These are phyloP conservation scores for Ibidorhyncha struthersii DNA, from an alignment of 2,113 vertebrate genomes.

Conservation along the genomic window DNA sequence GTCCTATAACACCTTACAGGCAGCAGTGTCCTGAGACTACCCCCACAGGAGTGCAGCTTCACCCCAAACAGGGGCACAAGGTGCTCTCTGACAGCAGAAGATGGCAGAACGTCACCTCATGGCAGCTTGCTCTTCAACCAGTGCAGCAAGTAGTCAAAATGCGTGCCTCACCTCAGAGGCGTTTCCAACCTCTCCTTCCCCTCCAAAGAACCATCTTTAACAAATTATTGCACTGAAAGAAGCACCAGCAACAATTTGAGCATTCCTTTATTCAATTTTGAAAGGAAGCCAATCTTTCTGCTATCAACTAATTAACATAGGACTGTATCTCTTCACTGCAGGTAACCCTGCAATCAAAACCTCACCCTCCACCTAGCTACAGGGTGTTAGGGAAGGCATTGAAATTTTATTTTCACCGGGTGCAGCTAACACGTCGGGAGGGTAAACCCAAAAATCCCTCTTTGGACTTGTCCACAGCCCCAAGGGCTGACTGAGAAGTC, in stretches of 20 bases:
- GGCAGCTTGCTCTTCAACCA: neutral
- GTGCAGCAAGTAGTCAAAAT: neutral
- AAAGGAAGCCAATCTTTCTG: neutral
- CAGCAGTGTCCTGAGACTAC: neutral
- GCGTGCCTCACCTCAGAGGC: neutral
- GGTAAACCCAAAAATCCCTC: neutral
- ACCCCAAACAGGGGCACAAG: neutral
- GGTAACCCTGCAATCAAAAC: neutral
- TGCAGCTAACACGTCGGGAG: neutral
- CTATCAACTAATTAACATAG: neutral
- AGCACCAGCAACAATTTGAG: neutral
- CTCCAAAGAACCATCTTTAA: neutral
- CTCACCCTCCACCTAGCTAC: neutral
- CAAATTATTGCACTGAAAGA: neutral
- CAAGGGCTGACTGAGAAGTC: fast-evolving
- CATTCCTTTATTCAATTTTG: neutral
- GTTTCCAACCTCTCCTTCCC: neutral
- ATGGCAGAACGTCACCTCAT: neutral
- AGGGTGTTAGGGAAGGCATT: neutral
- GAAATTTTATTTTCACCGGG: neutral
- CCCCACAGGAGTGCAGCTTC: neutral
- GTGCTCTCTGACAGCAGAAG: neutral
- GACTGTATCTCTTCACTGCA: neutral
- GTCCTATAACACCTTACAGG: neutral
- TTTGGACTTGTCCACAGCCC: fast-evolving